Evolutionary conservation across 2,797 vertebrate genomes (phyloP).

Genomic region (Urophycis tenuis): DNA sequence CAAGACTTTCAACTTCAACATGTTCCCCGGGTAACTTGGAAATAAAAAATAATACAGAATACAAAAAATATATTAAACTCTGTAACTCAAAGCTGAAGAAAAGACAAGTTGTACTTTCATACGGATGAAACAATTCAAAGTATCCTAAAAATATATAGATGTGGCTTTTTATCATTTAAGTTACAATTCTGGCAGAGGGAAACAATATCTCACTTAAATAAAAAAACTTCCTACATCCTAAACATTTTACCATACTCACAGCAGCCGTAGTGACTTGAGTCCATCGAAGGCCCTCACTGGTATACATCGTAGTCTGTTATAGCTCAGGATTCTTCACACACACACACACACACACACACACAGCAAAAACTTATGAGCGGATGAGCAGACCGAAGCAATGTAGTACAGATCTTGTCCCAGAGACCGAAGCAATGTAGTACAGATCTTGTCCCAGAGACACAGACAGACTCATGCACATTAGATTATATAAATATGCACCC

Average conservation of each 20-base stretch:
- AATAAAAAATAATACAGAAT: constrained; percentile 29
- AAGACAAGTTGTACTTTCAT: background rate
- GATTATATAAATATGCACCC: too few species aligned
- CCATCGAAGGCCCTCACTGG: constrained; percentile 89
- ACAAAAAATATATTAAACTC: constrained; percentile 33
- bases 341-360: constrained; percentile 16
- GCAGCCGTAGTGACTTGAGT: constrained; percentile 83
- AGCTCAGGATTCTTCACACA: constrained; percentile 87
- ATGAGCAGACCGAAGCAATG: too few species aligned
- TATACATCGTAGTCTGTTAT: constrained; percentile 92
- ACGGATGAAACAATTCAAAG: background rate
- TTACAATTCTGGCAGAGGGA: background rate
- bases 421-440: too few species aligned
- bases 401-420: too few species aligned
- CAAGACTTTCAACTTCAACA: background rate
- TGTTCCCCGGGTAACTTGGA: constrained; percentile 25
- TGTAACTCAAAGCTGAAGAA: background rate
- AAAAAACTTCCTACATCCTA: background rate
- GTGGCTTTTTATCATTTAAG: background rate
- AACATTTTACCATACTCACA: constrained; percentile 77
- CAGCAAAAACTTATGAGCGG: too few species aligned
- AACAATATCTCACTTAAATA: background rate
- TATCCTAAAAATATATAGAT: background rate
- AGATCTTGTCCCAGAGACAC: too few species aligned
- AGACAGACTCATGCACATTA: too few species aligned